phyloP scores from a whole-genome alignment of 2,888 invertebrate species.

The Ormyrus thymus region DNA sequence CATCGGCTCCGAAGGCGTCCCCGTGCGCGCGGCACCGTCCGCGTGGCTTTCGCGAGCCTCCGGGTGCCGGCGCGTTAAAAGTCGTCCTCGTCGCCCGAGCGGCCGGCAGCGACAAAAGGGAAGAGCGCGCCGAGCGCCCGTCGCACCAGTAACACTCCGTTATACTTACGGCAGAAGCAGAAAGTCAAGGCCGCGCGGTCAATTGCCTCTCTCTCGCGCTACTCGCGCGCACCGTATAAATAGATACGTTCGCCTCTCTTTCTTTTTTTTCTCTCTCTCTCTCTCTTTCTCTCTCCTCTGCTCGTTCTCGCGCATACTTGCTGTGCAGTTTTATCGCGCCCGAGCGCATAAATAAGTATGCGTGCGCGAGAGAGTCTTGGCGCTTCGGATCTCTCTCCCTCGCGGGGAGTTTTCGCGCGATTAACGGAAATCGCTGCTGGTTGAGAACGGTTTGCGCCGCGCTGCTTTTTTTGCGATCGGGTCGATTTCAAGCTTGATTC shows the following conservation, averaged over 20 bases:
- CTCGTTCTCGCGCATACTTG: neutral
- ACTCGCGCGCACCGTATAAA: constrained; percentile 66
- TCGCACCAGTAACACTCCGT: constrained; percentile 41
- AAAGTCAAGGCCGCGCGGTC: constrained; percentile 73
- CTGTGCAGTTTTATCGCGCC: constrained; percentile 30
- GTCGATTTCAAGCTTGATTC: no score
- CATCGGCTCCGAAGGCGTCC: no score
- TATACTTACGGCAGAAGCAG: constrained; percentile 58
- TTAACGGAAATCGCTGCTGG: constrained; percentile 25
- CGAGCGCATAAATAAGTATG: neutral
- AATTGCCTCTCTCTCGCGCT: constrained; percentile 67
- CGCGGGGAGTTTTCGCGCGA: constrained; percentile 33
- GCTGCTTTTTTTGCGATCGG: no score
- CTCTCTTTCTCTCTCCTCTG: neutral
- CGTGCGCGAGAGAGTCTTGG: constrained; percentile 16
- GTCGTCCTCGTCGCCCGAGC: no score
- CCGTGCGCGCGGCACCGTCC: no score
- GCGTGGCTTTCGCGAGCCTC: neutral
- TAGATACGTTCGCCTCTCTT: constrained; percentile 59
- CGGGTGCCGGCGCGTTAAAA: no score
- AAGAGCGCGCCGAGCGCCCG: neutral
- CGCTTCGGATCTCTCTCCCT: neutral
- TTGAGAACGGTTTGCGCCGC: no score
- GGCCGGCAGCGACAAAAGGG: constrained; percentile 6
- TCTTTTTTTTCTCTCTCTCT: no score